Evolutionary conservation across 1,140 invertebrate genomes (phyloP), one percentile per base, ranked within the genome.

Genomic region (Hylaeus volcanicus): DNA sequence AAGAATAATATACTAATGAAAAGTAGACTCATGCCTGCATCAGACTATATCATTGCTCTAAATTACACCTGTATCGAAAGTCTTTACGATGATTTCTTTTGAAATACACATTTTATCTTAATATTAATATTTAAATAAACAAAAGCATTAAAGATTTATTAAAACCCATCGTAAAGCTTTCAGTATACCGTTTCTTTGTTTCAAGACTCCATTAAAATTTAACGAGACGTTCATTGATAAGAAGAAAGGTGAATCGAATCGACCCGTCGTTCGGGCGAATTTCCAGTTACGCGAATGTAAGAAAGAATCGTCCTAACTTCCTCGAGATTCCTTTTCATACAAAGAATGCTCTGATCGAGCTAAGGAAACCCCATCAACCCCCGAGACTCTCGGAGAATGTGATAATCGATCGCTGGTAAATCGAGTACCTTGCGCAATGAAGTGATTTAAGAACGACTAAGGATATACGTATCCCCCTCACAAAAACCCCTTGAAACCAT

Each of bases 381-480:
- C 74, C 48, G 74, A 81, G 64, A 58, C 66, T 70, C 48, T 6
- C 8, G 66, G 41, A 55, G 56, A 64, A 84, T 73, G 74, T 80
- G 63, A 76, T 78, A 82, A 82, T 88, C 85, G 82, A 81, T 82
- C 84, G 74, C 53, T 75, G 81, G 66, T 78, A 73, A 86, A 26
- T 83, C 60, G 60, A 82, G 73, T 76, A 65, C 37, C 14, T 76
- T 60, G 15, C 51, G 56, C 61, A 66, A 79, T 73, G 63, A 81
- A 64, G 26, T 45, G 41, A 73, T 79, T 79, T 76, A 81, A 73
- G 56, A 66, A 65, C 6, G 69, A 41, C 77, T 76, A 61, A 82
- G 69, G 45, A 73, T 26, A 69, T 12, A 11, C 51, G 72, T 74
- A 41, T n/a, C 43, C 66, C 8, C 11, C 6, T 15, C 4, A 43